Evolutionary conservation across 2,797 vertebrate genomes (phyloP).

Genomic region (Echiichthys vipera): DNA sequence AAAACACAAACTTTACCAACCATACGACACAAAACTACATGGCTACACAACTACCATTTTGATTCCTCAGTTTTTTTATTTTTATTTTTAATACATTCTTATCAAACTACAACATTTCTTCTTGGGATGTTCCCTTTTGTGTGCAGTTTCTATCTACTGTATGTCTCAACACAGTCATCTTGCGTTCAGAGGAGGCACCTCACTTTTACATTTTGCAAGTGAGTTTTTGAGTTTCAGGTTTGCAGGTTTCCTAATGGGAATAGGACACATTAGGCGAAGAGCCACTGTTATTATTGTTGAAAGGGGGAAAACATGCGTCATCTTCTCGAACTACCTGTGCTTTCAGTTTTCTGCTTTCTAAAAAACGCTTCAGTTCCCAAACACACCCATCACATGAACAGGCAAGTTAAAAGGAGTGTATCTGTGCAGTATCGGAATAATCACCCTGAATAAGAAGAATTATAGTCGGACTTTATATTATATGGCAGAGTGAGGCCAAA

Average conservation of each 20-base stretch:
- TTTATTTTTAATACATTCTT: not conserved
- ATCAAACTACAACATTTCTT: not conserved
- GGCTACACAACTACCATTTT: not conserved
- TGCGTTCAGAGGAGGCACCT: not conserved
- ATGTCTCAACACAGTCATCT: slow-evolving; percentile 38
- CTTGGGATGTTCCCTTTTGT: not conserved
- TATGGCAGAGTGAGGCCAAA: slow-evolving; percentile 49
- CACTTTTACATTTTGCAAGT: not conserved
- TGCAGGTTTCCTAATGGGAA: slow-evolving; percentile 27
- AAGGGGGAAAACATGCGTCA: slow-evolving; percentile 63
- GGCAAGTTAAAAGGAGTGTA: slow-evolving; percentile 72
- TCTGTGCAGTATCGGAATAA: slow-evolving; percentile 50
- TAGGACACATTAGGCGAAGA: slow-evolving; percentile 11
- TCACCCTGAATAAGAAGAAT: slow-evolving; percentile 53
- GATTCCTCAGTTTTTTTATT: not conserved
- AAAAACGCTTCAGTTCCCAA: slow-evolving; percentile 50
- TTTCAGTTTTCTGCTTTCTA: slow-evolving; percentile 60
- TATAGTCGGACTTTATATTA: slow-evolving; percentile 45
- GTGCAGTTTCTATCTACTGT: not conserved
- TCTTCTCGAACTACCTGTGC: slow-evolving; percentile 60
- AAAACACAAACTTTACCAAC: too few relatives aligned
- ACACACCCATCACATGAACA: slow-evolving; percentile 80
- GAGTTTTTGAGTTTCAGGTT: slow-evolving; percentile 1
- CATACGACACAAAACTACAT: slow-evolving; percentile 15
- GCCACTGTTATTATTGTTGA: slow-evolving; percentile 37